Evolutionary conservation across 1,140 invertebrate genomes (phyloP), one percentile per base, ranked within the genome.

Genomic region (Sipha flava): DNA sequence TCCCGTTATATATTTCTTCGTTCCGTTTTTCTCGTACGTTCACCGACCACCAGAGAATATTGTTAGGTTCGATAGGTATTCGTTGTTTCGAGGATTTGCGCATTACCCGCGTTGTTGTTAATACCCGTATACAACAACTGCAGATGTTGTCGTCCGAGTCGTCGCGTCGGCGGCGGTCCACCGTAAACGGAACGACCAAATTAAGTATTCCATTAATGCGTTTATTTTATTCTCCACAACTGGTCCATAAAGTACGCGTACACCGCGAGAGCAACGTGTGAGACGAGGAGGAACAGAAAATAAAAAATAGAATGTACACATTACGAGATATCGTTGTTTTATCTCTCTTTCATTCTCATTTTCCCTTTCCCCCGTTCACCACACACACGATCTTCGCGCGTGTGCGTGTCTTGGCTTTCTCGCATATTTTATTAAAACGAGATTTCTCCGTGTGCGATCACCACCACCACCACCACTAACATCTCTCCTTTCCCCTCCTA

Each of bases 361-460:
- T 6, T 49, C 23, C n/a, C 29, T 16, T 16, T 59, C 29, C 6
- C 16, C 31, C 57, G 5, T 14, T 26, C 23, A 14, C 12, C 9
- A 1, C 5, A 14, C 34, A 21, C 18, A 16, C 6, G 9, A 14
- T 66, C n/a, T 43, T 3, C 26, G 37, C 18, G 6, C 21, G 45
- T 21, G 40, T 21, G 4, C n/a, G 14, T 9, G 34, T 34, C 29
- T 4, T 5, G 21, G 73, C 73, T 77, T 59, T 77, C 73, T 43
- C 73, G 52, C 31, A 34, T 54, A 77, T 77, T 59, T 59, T 59
- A 73, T 73, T 16, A 57, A 77, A 59, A 59, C 73, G 21, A 57
- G 72, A 75, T 75, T 54, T 75, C 72, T 34, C 72, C n/a, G 47
- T 54, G 70, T 73, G 45, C n/a, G 68, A 66, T n/a, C 62, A 21